These are phyloP conservation scores for Drosophila subsilvestris DNA, from an alignment of 2,888 invertebrate genomes.

Conservation along the genomic window DNA sequence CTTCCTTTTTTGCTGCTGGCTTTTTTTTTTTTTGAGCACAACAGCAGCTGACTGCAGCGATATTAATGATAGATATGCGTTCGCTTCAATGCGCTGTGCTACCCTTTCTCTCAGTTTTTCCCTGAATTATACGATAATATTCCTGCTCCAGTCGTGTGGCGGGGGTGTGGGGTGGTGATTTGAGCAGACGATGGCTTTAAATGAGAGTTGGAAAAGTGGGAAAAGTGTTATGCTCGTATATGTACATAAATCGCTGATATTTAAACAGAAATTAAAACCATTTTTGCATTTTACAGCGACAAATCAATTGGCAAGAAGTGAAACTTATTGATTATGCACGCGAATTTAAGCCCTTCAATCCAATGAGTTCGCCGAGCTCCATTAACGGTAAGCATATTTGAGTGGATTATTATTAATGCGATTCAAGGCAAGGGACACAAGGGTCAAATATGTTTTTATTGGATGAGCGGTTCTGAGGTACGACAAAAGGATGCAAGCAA, in stretches of 20 bases:
- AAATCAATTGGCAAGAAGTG: neutral
- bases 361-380: no score
- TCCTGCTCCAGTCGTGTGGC: constrained; percentile 6
- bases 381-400: no score
- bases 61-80: constrained; percentile 78
- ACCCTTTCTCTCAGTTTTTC: constrained; percentile 19
- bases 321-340: neutral
- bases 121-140: constrained; percentile 69
- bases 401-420: no score
- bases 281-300: neutral
- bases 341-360: no score
- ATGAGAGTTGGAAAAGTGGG: constrained; percentile 5
- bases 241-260: constrained; percentile 21
- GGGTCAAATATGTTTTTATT: no score
- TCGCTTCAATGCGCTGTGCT: constrained; percentile 71
- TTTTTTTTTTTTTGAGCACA: constrained; percentile 60
- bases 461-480: no score
- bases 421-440: no score
- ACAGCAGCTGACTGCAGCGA: constrained; percentile 79
- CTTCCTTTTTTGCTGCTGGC: constrained; percentile 2
- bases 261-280: constrained; percentile 35
- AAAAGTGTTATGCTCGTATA: no score
- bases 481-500: no score
- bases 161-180: constrained; percentile 11
- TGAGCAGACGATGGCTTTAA: constrained; percentile 35